Percentiles rank a stretch among this genome's conserved stretches.
These are phyloP conservation scores for Coenobita brevimanus DNA, from an alignment of 1,140 invertebrate species.

Conservation along the genomic window DNA sequence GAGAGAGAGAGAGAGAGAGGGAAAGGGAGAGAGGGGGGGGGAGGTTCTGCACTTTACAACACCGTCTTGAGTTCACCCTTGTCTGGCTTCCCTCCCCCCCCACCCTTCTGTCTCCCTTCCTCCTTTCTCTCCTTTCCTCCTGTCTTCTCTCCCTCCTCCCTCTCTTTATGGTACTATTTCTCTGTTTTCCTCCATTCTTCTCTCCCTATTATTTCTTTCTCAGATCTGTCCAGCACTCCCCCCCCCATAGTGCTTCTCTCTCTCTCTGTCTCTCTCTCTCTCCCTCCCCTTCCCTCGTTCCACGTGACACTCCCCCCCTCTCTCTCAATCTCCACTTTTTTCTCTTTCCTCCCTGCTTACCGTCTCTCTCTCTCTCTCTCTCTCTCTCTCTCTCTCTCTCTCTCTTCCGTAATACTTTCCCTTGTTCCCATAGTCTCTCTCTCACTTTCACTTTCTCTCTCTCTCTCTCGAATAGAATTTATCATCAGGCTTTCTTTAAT, in stretches of 20 bases:
- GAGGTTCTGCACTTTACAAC: no score
- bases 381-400: background rate
- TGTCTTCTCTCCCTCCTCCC: no score
- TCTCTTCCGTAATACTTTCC: background rate
- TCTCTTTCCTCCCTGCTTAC: background rate
- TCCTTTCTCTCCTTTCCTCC: no score
- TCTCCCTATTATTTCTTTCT: no score
- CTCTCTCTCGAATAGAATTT: slow-evolving; percentile 11
- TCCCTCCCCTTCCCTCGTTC: background rate
- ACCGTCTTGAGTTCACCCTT: no score
- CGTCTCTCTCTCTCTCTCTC: background rate
- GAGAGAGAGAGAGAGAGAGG: no score
- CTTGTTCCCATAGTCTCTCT: background rate
- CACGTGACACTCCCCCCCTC: no score
- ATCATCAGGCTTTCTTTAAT: background rate
- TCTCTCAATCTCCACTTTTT: background rate
- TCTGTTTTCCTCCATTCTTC: background rate
- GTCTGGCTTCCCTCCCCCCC: no score
- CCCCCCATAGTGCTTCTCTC: background rate
- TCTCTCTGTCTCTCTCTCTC: background rate
- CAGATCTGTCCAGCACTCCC: no score
- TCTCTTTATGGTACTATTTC: no score
- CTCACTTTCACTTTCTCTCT: slow-evolving; percentile 12
- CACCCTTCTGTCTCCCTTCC: no score
- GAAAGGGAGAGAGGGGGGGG: no score